phyloP scores from a whole-genome alignment of 2,888 invertebrate species.

The Xestia ashworthii region DNA sequence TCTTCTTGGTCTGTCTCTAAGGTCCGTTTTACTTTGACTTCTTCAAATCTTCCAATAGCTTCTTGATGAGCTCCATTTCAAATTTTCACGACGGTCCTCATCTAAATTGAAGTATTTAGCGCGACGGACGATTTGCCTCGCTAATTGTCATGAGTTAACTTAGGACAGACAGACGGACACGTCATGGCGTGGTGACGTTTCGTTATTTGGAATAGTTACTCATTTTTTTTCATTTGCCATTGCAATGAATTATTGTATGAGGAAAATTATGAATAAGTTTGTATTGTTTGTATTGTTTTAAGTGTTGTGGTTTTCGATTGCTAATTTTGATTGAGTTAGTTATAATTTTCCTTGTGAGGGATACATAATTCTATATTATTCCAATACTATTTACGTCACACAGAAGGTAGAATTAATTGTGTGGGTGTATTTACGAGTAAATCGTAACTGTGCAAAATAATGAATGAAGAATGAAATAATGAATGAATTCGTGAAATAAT shows the following conservation, averaged over 20 bases:
- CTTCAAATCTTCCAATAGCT: neutral
- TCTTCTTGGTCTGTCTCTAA: neutral
- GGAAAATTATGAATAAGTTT: constrained; percentile 38
- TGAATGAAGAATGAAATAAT: too few species aligned
- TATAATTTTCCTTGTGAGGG: neutral
- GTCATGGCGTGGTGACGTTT: constrained; percentile 45
- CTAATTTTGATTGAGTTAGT: neutral
- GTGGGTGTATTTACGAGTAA: neutral
- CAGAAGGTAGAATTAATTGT: neutral
- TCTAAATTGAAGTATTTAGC: constrained; percentile 58
- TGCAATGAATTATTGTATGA: constrained; percentile 13
- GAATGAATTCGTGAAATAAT: too few species aligned
- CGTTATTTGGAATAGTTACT: constrained; percentile 41
- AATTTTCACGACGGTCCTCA: constrained; percentile 2
- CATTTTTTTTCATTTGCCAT: constrained; percentile 39
- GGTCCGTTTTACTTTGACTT: neutral
- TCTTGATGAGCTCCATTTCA: constrained; percentile 1
- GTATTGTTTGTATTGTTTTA: constrained; percentile 4
- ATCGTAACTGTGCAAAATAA: neutral
- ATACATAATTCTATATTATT: neutral
- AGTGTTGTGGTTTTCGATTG: neutral
- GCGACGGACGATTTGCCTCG: constrained; percentile 63
- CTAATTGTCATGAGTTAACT: constrained; percentile 68
- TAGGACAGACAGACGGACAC: constrained; percentile 46
- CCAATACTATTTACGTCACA: neutral